A percentile compares a stretch with the other conserved stretches of the same genome.
Conservation (phyloP, 2,888 invertebrate genomes). For the Ferdinandea cuprea region DNA sequence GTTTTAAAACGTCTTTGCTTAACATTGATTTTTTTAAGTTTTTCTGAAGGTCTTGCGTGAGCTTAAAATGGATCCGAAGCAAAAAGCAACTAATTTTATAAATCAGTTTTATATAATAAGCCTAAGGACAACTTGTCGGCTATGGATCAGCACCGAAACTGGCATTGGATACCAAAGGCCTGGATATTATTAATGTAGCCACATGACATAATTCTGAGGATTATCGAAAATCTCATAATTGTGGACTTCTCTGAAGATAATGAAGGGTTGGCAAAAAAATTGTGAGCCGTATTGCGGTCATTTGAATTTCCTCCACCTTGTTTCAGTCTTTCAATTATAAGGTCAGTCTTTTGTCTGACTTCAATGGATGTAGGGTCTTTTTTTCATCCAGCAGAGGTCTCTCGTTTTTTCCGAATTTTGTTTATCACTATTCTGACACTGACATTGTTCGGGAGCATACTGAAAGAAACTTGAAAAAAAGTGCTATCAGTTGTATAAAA, state of each 20-base stretch:
- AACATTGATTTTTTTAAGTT: slow-evolving; percentile 7
- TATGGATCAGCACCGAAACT: slow-evolving; percentile 26
- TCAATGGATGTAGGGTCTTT: neutral
- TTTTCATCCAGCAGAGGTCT: slow-evolving; percentile 19
- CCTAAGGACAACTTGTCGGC: slow-evolving; percentile 9
- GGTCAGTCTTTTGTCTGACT: slow-evolving; percentile 9
- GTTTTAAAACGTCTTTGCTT: slow-evolving; percentile 17
- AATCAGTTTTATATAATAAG: slow-evolving; percentile 17
- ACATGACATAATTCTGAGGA: slow-evolving; percentile 15
- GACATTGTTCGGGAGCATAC: no score
- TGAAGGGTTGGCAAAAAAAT: slow-evolving; percentile 20
- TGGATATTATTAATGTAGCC: neutral
- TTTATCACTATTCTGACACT: no score
- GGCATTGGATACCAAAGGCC: slow-evolving; percentile 9
- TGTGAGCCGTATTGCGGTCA: slow-evolving; percentile 18
- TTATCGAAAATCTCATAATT: slow-evolving; percentile 1
- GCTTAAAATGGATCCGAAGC: slow-evolving; percentile 9
- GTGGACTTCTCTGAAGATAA: slow-evolving; percentile 5
- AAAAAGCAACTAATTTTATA: slow-evolving; percentile 1
- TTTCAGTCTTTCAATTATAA: slow-evolving; percentile 23
- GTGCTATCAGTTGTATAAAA: no score
- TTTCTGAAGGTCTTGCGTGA: neutral
- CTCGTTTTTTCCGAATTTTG: slow-evolving; percentile 6
- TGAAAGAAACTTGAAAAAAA: no score
- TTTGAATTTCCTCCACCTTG: slow-evolving; percentile 27